Evolutionary conservation across 2,797 vertebrate genomes (phyloP).

Genomic region (Enteromius fasciolatus): DNA sequence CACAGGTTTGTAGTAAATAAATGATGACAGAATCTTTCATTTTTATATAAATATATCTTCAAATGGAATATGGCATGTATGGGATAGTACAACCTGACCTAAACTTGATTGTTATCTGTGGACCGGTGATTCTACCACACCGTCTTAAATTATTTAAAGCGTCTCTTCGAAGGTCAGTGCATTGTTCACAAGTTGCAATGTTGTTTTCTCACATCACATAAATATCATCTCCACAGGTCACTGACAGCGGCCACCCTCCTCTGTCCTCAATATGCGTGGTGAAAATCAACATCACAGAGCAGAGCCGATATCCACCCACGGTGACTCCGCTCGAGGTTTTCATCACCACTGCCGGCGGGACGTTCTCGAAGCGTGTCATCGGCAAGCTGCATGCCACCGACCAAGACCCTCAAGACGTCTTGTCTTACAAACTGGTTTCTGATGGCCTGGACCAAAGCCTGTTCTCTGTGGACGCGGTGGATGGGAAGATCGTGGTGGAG

Average conservation of each 20-base stretch:
- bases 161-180: conserved; percentile 13
- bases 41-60: not conserved
- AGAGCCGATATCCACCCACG: conserved; percentile 87
- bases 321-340: conserved; percentile 91
- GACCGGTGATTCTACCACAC: not conserved
- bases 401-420: conserved; percentile 86
- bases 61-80: not conserved
- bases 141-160: conserved; percentile 24
- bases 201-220: conserved; percentile 25
- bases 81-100: not conserved
- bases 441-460: conserved; percentile 63
- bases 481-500: conserved; percentile 87
- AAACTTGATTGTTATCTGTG: conserved; percentile 11
- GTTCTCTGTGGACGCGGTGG: conserved; percentile 83
- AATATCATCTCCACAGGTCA: conserved; percentile 77
- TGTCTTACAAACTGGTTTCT: conserved; percentile 82
- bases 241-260: conserved; percentile 88
- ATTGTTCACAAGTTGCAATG: conserved; percentile 1
- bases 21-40: not conserved
- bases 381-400: conserved; percentile 93
- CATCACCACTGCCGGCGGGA: conserved; percentile 81
- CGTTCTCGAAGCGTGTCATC: conserved; percentile 84
- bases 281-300: conserved; percentile 87
- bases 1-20: not conserved
- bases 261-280: conserved; percentile 90